These are phyloP conservation scores for Habropoda laboriosa DNA, from an alignment of 1,140 invertebrate genomes.

Conservation along the genomic window DNA sequence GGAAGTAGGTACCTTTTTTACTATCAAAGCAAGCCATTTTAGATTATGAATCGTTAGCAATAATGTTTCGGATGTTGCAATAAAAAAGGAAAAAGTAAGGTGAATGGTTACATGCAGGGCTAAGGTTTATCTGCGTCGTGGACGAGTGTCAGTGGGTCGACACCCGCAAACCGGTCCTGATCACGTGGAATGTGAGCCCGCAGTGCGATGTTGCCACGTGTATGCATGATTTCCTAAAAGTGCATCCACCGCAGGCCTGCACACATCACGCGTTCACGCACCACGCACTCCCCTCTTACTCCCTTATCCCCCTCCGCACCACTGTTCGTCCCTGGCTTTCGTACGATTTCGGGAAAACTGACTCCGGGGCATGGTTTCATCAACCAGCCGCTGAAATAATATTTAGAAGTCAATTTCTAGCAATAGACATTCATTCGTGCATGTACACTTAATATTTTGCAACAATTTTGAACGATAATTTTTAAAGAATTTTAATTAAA, in stretches of 20 bases:
- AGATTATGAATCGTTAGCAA: background rate
- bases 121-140: constrained; percentile 71
- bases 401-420: background rate
- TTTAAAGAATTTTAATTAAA: too few species aligned
- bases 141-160: constrained; percentile 65
- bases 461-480: too few species aligned
- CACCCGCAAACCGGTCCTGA: constrained; percentile 73
- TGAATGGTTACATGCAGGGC: constrained; percentile 60
- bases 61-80: constrained; percentile 45
- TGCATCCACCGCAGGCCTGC: constrained; percentile 63
- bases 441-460: too few species aligned
- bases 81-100: constrained; percentile 60
- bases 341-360: constrained; percentile 38
- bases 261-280: background rate
- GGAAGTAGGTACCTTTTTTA: background rate
- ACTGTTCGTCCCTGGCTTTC: background rate
- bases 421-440: background rate
- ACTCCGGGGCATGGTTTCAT: constrained; percentile 4
- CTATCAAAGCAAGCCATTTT: too few species aligned
- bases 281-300: too few species aligned
- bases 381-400: constrained; percentile 20
- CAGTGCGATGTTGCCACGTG: constrained; percentile 73
- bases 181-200: constrained; percentile 68
- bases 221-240: constrained; percentile 69
- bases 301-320: too few species aligned